Percentiles rank a stretch among this genome's conserved stretches.
These are phyloP conservation scores for Actenoides hombroni DNA, from an alignment of 2,113 vertebrate genomes.

Conservation along the genomic window DNA sequence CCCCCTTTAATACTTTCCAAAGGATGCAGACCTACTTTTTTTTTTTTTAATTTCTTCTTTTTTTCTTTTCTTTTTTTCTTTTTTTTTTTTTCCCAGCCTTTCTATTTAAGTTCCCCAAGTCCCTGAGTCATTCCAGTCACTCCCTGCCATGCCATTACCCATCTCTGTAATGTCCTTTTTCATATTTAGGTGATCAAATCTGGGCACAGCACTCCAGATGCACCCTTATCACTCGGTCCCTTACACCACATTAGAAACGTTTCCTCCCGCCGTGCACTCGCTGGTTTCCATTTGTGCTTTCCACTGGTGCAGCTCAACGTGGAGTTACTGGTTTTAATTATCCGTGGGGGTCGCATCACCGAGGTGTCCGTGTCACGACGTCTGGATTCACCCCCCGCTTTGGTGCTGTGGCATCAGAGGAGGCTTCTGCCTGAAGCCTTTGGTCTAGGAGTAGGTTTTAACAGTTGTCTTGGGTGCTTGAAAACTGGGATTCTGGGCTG, in stretches of 20 bases:
- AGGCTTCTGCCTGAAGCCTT: neutral
- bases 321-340: neutral
- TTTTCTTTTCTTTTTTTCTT: neutral
- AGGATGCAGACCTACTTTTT: conserved; percentile 48
- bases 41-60: neutral
- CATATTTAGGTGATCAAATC: conserved; percentile 57
- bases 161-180: conserved; percentile 37
- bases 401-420: neutral
- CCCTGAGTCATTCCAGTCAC: conserved; percentile 21
- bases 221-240: conserved; percentile 6
- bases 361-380: neutral
- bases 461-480: neutral
- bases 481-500: neutral
- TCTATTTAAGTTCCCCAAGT: conserved; percentile 32
- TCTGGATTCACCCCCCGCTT: neutral
- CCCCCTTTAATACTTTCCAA: conserved; percentile 53
- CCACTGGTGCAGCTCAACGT: neutral
- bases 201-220: conserved; percentile 27
- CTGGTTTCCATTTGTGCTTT: neutral
- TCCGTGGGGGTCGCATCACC: neutral
- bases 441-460: neutral
- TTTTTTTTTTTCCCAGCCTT: neutral
- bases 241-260: conserved; percentile 15
- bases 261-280: neutral
- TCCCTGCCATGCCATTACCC: conserved; percentile 38